These are phyloP conservation scores for Plagodis dolabraria DNA, from an alignment of 2,888 invertebrate genomes.

Conservation along the genomic window DNA sequence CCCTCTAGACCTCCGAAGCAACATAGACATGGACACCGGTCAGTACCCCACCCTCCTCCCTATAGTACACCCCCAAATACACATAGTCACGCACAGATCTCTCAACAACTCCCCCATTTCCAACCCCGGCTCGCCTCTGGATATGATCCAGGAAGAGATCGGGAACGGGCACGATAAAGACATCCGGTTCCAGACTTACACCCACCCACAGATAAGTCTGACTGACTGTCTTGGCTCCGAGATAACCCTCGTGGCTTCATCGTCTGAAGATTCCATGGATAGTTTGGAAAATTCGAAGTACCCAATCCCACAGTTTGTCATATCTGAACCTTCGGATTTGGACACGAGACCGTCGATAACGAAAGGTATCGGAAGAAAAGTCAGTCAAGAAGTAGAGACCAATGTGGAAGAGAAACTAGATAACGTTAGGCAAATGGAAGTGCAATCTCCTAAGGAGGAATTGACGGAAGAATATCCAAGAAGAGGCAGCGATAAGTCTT, in stretches of 20 bases:
- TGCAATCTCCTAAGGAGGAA: conserved; percentile 72
- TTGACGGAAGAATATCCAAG: conserved; percentile 79
- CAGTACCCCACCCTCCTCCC: conserved; percentile 73
- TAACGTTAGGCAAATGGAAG: conserved; percentile 59
- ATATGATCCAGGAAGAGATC: conserved; percentile 90
- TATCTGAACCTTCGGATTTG: conserved; percentile 88
- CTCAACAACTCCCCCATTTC: conserved; percentile 86
- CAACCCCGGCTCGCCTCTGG: conserved; percentile 88
- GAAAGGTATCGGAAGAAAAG: conserved; percentile 89
- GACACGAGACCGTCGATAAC: conserved; percentile 92
- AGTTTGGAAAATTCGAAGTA: conserved; percentile 86
- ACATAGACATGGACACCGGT: conserved; percentile 81
- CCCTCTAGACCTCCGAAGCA: conserved; percentile 82
- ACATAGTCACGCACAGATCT: conserved; percentile 80
- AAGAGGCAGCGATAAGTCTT: conserved; percentile 88
- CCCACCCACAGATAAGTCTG: conserved; percentile 94
- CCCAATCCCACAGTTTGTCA: conserved; percentile 86
- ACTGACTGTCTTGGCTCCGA: conserved; percentile 96
- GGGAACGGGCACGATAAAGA: conserved; percentile 71
- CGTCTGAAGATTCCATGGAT: conserved; percentile 89
- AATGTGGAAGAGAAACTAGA: conserved; percentile 61
- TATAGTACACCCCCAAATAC: conserved; percentile 71
- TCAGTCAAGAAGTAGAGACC: conserved; percentile 87
- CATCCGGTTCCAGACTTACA: conserved; percentile 54
- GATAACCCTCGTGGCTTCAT: conserved; percentile 91